These are phyloP conservation scores for Agrotis puta DNA, from an alignment of 2,888 invertebrate genomes.

Conservation along the genomic window DNA sequence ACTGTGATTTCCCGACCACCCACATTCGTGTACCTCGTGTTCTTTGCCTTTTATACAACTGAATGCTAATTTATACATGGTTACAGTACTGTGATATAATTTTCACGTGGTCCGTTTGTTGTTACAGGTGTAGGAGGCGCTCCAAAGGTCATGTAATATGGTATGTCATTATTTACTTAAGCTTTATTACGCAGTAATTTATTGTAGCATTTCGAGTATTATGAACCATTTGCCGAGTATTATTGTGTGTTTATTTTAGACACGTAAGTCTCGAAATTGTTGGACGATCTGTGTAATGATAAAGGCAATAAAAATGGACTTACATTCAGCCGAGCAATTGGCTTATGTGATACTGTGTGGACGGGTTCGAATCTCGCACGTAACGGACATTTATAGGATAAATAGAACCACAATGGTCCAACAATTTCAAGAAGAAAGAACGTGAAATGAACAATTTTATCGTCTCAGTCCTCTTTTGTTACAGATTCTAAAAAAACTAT, in stretches of 20 bases:
- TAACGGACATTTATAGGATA: background rate
- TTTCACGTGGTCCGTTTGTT: conserved; percentile 56
- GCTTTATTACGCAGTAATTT: conserved; percentile 54
- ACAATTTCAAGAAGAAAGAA: conserved; percentile 9
- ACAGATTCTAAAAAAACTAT: conserved; percentile 67
- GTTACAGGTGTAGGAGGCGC: conserved; percentile 81
- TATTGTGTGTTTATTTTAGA: conserved; percentile 53
- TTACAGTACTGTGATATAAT: conserved; percentile 40
- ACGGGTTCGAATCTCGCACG: conserved; percentile 21
- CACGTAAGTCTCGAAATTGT: conserved; percentile 30
- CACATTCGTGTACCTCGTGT: conserved; percentile 48
- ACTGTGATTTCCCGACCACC: conserved; percentile 69
- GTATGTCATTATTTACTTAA: conserved; percentile 65
- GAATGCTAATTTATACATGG: conserved; percentile 62
- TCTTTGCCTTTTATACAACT: conserved; percentile 45
- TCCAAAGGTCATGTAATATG: conserved; percentile 67
- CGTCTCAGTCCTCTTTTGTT: conserved; percentile 56
- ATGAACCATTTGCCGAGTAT: conserved; percentile 45
- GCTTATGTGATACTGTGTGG: conserved; percentile 16
- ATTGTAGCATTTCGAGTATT: conserved; percentile 47
- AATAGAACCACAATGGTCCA: background rate
- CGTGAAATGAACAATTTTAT: background rate
- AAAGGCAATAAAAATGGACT: conserved; percentile 35
- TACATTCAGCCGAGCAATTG: conserved; percentile 28
- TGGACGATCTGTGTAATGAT: conserved; percentile 32